phyloP scores from a whole-genome alignment of 2,797 vertebrate genomes.

The Alca torda region DNA sequence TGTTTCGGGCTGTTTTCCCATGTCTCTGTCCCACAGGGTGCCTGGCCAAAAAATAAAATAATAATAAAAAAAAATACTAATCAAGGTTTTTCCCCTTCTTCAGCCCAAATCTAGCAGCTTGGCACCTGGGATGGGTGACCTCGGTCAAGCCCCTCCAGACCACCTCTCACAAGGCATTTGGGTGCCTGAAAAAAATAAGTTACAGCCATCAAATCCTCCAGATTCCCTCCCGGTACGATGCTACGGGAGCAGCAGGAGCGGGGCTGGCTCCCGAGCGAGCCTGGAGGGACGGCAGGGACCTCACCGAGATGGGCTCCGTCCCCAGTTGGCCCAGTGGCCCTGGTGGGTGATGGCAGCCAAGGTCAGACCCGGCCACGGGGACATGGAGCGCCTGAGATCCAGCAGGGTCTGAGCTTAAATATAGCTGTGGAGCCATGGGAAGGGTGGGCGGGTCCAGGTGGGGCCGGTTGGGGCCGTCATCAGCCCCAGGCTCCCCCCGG shows the following conservation, averaged over 20 bases:
- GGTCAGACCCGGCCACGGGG: not conserved
- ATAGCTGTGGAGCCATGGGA: not conserved
- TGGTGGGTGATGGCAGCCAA: not conserved
- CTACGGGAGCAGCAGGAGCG: not conserved
- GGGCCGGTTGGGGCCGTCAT: accelerated
- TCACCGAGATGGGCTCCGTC: accelerated
- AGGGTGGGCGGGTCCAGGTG: not conserved
- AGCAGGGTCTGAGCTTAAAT: not conserved
- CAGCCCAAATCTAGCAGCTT: not conserved
- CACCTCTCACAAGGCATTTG: not conserved
- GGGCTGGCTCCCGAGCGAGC: not conserved
- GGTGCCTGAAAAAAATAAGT: not conserved
- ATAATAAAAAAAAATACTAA: not conserved
- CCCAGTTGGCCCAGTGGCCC: not conserved
- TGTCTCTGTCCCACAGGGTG: not conserved
- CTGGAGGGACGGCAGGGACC: not conserved
- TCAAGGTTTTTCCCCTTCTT: not conserved
- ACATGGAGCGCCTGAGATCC: not conserved
- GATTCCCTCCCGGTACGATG: not conserved
- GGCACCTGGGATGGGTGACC: not conserved
- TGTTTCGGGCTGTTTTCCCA: not conserved
- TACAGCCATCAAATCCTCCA: not conserved
- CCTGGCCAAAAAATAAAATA: not conserved
- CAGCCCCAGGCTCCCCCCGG: not conserved
- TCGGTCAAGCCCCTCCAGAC: not conserved